Evolutionary conservation across 2,797 vertebrate genomes (phyloP), one percentile per base, ranked within the genome.

Genomic region (Xenops minutus): DNA sequence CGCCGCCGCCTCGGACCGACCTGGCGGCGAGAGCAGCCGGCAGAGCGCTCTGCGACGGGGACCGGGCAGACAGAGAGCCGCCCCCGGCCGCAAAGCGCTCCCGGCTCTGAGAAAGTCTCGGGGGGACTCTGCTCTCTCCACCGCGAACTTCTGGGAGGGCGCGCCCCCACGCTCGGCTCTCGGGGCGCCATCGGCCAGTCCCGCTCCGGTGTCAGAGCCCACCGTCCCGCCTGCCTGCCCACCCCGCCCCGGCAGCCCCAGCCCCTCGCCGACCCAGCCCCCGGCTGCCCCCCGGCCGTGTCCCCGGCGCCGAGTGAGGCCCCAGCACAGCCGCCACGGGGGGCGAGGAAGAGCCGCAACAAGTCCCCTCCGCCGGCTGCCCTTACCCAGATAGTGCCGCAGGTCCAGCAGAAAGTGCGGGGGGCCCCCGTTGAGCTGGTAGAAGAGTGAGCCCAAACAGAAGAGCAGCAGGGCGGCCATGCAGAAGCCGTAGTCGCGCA

Each of bases 361-460:
- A 95, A 95, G 93, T 86, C 84, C 5, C 48, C 84, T 39, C 71
- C 54, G 58, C 36, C 68, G 13, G 66, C 62, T 23, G 76, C 96
- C 91, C 99, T 99, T 98, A 99, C 99, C 99, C 96, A 99, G 98
- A 97, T 99, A 99, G 96, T 98, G 98, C 90, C 99, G 98, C 96
- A 99, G 98, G 97, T 99, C 98, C 96, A 99, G 98, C 91, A 99
- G 98, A 97, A 99, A 98, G 96, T 98, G 98, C 63, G 99, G 99
- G 68, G 99, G 98, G 88, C 99, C 99, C 92, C 99, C 99, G 98
- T 99, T 98, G 97, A 99, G 98, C 98, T 99, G 99, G 96, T 98
- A 99, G 95, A 99, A 98, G 69, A 99, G 98, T 49, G 99, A 99
- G 68, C 98, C 98, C 93, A 99, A 93, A 88, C 99, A 99, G 98